A percentile compares a stretch with the other conserved stretches of the same genome.
Evolutionary conservation across 2,113 vertebrate species (phyloP).

Genomic region (Casuarius casuarius): DNA sequence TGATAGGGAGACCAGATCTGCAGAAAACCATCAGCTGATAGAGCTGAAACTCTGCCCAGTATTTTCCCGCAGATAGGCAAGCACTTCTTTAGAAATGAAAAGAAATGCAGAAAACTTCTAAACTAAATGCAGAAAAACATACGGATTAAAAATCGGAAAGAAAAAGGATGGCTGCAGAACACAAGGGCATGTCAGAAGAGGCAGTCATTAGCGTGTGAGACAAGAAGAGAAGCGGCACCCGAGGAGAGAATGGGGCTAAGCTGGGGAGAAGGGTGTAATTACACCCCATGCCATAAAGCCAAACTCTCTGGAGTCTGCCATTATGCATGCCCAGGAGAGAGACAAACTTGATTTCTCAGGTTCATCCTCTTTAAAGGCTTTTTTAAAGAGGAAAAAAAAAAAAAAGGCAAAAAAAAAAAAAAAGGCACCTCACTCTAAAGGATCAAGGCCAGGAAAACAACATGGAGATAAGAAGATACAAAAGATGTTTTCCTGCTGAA

Average conservation of each 20-base stretch:
- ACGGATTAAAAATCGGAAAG: not conserved
- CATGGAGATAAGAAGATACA: not conserved
- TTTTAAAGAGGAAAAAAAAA: too few species aligned
- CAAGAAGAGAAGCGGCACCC: not conserved
- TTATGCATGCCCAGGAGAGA: not conserved
- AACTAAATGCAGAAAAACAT: not conserved
- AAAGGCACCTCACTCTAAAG: not conserved
- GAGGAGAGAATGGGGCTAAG: fast-evolving
- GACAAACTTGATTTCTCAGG: not conserved
- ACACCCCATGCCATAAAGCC: not conserved
- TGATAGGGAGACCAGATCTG: not conserved
- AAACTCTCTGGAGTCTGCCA: not conserved
- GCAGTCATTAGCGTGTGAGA: not conserved
- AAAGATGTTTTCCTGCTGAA: not conserved
- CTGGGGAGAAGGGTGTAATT: not conserved
- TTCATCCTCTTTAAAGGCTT: not conserved
- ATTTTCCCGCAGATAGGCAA: not conserved
- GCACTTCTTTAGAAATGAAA: not conserved
- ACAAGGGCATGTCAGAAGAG: not conserved
- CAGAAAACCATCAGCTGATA: not conserved
- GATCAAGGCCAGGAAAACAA: not conserved
- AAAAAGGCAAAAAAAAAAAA: too few species aligned
- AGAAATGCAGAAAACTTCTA: not conserved
- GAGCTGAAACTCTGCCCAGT: not conserved
- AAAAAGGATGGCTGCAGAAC: not conserved